These are phyloP conservation scores for Dendropsophus ebraccatus DNA, from an alignment of 2,113 vertebrate genomes.

Conservation along the genomic window DNA sequence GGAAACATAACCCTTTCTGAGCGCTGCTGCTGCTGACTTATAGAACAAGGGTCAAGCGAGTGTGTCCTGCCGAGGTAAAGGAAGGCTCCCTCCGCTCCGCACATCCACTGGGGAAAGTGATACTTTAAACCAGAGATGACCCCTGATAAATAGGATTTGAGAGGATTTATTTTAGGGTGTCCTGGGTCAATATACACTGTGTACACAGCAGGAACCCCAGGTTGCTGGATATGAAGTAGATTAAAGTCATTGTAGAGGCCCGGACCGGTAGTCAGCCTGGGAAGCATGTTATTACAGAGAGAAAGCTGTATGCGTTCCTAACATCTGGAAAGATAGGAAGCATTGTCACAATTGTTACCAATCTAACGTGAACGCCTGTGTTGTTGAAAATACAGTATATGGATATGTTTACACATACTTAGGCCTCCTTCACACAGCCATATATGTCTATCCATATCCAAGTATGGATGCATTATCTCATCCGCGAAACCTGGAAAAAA, in stretches of 20 bases:
- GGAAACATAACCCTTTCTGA: slow-evolving; percentile 51
- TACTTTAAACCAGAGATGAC: slow-evolving; percentile 48
- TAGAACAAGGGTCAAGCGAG: slow-evolving; percentile 1
- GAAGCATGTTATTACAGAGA: background rate
- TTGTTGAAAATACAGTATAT: background rate
- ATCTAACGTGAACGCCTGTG: background rate
- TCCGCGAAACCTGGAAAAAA: too few relatives aligned
- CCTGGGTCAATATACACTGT: slow-evolving; percentile 3
- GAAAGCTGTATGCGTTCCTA: background rate
- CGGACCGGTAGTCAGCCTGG: background rate
- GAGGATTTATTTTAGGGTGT: slow-evolving; percentile 48
- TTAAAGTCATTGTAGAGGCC: background rate
- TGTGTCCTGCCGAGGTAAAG: slow-evolving; percentile 28
- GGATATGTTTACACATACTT: too few relatives aligned
- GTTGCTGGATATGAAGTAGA: background rate
- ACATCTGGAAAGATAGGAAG: background rate
- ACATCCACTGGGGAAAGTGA: slow-evolving; percentile 34
- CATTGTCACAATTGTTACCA: background rate
- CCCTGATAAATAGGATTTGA: slow-evolving; percentile 36
- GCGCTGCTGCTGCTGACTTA: background rate
- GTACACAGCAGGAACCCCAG: slow-evolving; percentile 22
- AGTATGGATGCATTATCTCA: too few relatives aligned
- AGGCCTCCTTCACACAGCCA: too few relatives aligned
- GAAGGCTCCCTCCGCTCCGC: slow-evolving; percentile 11
- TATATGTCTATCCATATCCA: too few relatives aligned